phyloP scores from a whole-genome alignment of 2,797 vertebrate species.

The Lateolabrax maculatus region DNA sequence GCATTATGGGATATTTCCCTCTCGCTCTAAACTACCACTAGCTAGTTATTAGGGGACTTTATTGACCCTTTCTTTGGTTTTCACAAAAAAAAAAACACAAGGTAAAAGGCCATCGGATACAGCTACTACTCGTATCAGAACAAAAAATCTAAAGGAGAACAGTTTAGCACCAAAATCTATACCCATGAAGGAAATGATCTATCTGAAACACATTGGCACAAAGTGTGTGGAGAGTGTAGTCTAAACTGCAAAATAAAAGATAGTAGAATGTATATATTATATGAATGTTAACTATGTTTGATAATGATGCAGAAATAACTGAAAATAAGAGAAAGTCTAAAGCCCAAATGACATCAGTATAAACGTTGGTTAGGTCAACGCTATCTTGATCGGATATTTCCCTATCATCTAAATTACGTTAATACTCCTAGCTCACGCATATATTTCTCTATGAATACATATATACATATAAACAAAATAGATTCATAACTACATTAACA shows the following conservation, averaged over 20 bases:
- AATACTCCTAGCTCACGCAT: neutral
- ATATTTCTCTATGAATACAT: neutral
- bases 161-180: neutral
- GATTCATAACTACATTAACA: neutral
- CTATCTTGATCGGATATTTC: neutral
- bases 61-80: too few relatives aligned
- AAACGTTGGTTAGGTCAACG: neutral
- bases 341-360: neutral
- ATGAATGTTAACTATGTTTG: too few relatives aligned
- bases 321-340: too few relatives aligned
- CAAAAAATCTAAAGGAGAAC: neutral
- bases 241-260: too few relatives aligned
- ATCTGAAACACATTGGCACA: neutral
- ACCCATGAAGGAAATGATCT: neutral
- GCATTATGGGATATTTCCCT: neutral
- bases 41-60: neutral
- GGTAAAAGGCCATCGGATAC: neutral
- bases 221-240: neutral
- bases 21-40: neutral
- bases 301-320: neutral
- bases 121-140: neutral
- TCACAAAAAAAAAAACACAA: too few relatives aligned
- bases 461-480: neutral
- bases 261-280: too few relatives aligned
- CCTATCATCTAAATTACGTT: neutral